Conservation (phyloP, 2,113 vertebrate species). For the Amblyopsis rosae region DNA sequence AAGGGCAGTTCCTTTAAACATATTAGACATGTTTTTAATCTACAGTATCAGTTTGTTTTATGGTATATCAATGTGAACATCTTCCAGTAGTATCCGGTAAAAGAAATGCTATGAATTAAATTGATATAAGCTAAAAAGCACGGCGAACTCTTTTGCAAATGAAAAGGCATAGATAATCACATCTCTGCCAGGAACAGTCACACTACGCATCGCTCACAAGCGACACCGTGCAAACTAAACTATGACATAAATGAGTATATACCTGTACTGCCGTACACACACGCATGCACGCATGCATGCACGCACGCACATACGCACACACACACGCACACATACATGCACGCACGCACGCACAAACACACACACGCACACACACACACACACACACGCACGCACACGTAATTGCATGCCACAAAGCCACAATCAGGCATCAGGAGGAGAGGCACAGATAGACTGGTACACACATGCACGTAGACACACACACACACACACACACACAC, state of each 20-base stretch:
- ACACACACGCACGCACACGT: not conserved
- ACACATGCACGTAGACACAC: conserved; percentile 19
- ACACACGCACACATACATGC: not conserved
- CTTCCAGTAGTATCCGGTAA: too few species aligned
- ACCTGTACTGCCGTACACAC: not conserved
- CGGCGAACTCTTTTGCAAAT: not conserved
- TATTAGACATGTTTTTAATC: not conserved
- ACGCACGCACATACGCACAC: not conserved
- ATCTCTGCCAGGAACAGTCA: conserved; percentile 1
- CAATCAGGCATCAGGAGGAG: not conserved
- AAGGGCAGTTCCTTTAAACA: too few species aligned
- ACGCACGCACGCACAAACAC: not conserved
- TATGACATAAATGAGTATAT: too few species aligned
- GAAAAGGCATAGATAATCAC: conserved; percentile 6
- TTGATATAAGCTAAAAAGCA: conserved; percentile 30
- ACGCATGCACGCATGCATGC: not conserved
- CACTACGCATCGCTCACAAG: conserved; percentile 13
- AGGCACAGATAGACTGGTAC: too few species aligned
- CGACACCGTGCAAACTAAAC: too few species aligned
- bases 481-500: conserved; percentile 11
- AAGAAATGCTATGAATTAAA: conserved; percentile 5
- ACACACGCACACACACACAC: conserved; percentile 1
- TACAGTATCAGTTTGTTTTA: too few species aligned
- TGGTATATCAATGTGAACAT: too few species aligned
- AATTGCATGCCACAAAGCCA: conserved; percentile 8